phyloP scores from a whole-genome alignment of 2,113 vertebrate genomes.

The Thunnus maccoyii region DNA sequence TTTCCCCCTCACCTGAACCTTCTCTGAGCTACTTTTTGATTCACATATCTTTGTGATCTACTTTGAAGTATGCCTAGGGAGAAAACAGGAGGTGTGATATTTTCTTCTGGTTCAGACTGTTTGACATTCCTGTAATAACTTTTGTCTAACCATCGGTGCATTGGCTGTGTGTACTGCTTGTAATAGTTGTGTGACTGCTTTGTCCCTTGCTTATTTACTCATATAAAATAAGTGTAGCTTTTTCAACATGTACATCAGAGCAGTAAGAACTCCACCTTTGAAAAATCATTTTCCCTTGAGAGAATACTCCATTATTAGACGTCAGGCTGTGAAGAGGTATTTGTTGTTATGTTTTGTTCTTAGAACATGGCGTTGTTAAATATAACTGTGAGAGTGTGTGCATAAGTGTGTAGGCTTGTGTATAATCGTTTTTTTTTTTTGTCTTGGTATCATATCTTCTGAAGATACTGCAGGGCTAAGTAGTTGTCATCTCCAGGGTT shows the following conservation, averaged over 20 bases:
- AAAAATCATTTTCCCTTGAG: conserved; percentile 40
- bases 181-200: conserved; percentile 48
- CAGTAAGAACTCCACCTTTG: conserved; percentile 29
- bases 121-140: conserved; percentile 71
- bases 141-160: conserved; percentile 48
- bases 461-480: not conserved
- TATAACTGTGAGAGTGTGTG: not conserved
- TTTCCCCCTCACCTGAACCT: conserved; percentile 71
- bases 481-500: conserved; percentile 13
- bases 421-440: not conserved
- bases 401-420: not conserved
- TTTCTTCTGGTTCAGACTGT: conserved; percentile 55
- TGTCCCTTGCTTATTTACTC: conserved; percentile 59
- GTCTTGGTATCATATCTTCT: not conserved
- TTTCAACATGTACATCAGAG: conserved; percentile 8
- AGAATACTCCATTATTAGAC: conserved; percentile 43
- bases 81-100: conserved; percentile 53
- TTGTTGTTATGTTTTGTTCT: conserved; percentile 22
- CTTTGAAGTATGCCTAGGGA: conserved; percentile 66
- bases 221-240: conserved; percentile 38
- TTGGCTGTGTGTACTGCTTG: conserved; percentile 18
- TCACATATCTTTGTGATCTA: conserved; percentile 64
- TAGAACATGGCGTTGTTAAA: conserved; percentile 13
- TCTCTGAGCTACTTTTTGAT: conserved; percentile 61
- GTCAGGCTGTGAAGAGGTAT: not conserved